Evolutionary conservation across 2,888 invertebrate species (phyloP).

Genomic region (Neoascia interrupta): DNA sequence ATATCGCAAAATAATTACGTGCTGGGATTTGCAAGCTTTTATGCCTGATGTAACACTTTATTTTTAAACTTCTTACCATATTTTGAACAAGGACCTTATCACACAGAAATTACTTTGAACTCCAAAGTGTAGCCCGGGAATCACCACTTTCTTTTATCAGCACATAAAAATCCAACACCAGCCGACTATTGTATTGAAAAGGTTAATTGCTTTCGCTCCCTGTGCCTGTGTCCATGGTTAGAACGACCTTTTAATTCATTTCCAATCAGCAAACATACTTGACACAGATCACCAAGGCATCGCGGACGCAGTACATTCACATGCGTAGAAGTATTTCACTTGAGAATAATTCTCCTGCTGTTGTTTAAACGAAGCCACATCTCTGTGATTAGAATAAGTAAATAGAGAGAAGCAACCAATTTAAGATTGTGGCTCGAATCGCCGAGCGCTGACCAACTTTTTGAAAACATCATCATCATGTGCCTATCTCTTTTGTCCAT

Average conservation of each 20-base stretch:
- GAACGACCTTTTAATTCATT: conserved; percentile 22
- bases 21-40: too few relatives aligned
- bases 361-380: conserved; percentile 14
- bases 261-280: conserved; percentile 51
- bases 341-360: neutral
- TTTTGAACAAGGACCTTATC: too few relatives aligned
- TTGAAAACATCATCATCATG: conserved; percentile 16
- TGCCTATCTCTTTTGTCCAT: conserved; percentile 7
- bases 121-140: too few relatives aligned
- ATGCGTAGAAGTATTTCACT: conserved; percentile 35
- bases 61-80: too few relatives aligned
- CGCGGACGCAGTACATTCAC: neutral
- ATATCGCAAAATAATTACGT: too few relatives aligned
- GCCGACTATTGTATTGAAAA: too few relatives aligned
- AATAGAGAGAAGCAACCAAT: conserved; percentile 36
- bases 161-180: too few relatives aligned
- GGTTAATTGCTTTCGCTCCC: too few relatives aligned
- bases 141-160: too few relatives aligned
- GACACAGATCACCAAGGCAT: conserved; percentile 46
- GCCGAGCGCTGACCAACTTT: conserved; percentile 28
- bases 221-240: too few relatives aligned
- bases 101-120: too few relatives aligned
- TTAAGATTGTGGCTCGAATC: neutral
- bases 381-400: conserved; percentile 42
- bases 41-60: too few relatives aligned